Evolutionary conservation across 1,140 invertebrate species (phyloP), one percentile per base, ranked within the genome.

Genomic region (Zaprionus ornatus): DNA sequence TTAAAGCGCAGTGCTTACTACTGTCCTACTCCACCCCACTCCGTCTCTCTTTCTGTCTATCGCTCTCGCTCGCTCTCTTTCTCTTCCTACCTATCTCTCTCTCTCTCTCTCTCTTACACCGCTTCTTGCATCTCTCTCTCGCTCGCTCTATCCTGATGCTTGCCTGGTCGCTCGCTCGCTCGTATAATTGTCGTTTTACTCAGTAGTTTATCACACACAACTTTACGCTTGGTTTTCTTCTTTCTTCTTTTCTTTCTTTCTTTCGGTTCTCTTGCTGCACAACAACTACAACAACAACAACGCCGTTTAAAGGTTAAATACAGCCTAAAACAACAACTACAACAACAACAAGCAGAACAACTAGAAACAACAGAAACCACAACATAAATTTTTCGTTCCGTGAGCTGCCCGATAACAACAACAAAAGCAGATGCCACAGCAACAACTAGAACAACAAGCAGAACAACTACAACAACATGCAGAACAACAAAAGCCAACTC

Each of bases 201-300:
- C 37, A 10, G 21, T 55, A 66, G 50, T 62, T 63, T 62, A 35
- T 45, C 50, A 57, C 66, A 74, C 66, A 70, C 65, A 52, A 70
- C 54, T 75, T 64, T 59, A 77, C 78, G 79, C 78, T 79, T 82
- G 80, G 77, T 84, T 84, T 82, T 75, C 82, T 82, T 75, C 82
- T 84, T 84, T 74, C 68, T 84, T 88, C 79, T 71, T 73, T 79
- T 86, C 82, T 69, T 87, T 80, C 78, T 75, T 77, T 84, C 75
- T 79, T 88, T 83, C 67, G 67, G 67, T 75, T 75, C 42, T 75
- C 42, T 75, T 75, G 73, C 73, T 71, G 73, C 73, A 75, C 73
- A 40, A 70, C 67, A 54, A 61, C 67, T 17, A 61, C 48, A 55
- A 45, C 50, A 25, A 59, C 61, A 52, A 64, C 62, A 17, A 64